Evolutionary conservation across 2,113 vertebrate species (phyloP).

Genomic region (Trichomycterus rosablanca): DNA sequence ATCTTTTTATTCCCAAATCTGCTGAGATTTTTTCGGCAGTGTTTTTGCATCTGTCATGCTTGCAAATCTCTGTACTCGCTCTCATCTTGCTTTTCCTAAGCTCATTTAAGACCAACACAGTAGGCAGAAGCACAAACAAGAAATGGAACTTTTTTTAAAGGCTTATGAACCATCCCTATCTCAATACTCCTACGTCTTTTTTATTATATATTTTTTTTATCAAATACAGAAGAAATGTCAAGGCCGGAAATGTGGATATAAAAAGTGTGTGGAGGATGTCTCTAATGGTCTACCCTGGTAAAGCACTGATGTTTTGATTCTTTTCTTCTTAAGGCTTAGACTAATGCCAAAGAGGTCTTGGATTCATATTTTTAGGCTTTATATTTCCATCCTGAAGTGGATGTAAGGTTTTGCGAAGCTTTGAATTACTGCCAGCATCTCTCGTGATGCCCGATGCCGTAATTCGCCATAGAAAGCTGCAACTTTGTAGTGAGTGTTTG

Average conservation of each 20-base stretch:
- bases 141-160: conserved; percentile 19
- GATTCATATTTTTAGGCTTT: conserved; percentile 55
- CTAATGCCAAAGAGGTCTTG: conserved; percentile 35
- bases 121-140: conserved; percentile 29
- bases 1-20: conserved; percentile 62
- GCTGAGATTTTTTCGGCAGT: conserved; percentile 41
- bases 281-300: conserved; percentile 28
- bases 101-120: conserved; percentile 32
- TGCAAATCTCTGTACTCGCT: conserved; percentile 42
- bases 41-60: conserved; percentile 61
- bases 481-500: background rate
- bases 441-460: conserved; percentile 34
- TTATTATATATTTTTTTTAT: conserved; percentile 32
- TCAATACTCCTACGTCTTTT: conserved; percentile 3
- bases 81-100: conserved; percentile 30
- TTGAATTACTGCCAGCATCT: conserved; percentile 35
- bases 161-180: background rate
- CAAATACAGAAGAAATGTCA: conserved; percentile 22
- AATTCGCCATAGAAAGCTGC: conserved; percentile 25
- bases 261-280: conserved; percentile 14
- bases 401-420: conserved; percentile 45
- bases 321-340: conserved; percentile 29
- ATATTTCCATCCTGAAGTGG: conserved; percentile 17
- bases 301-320: conserved; percentile 21
- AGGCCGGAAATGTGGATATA: conserved; percentile 9